A percentile compares a stretch with the other conserved stretches of the same genome.
Conservation (phyloP, 2,113 vertebrate genomes). For the Rattus rattus region DNA sequence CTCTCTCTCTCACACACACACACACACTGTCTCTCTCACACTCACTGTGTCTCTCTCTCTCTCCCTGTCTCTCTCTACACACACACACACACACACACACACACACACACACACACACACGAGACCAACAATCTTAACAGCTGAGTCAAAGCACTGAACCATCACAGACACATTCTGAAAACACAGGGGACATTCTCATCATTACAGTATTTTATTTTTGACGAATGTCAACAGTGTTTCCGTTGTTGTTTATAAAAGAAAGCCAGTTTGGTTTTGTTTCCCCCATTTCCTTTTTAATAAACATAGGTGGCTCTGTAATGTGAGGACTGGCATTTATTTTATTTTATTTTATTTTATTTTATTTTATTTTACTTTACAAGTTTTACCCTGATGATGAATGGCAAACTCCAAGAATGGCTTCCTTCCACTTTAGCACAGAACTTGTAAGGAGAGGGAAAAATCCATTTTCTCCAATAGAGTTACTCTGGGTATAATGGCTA, state of each 20-base stretch:
- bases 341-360: constrained; percentile 72
- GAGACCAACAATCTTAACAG: constrained; percentile 55
- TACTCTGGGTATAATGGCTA: rapidly evolving
- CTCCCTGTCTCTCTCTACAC: neutral
- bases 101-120: neutral
- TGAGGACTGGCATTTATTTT: constrained; percentile 45
- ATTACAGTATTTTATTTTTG: constrained; percentile 49
- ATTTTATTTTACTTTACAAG: constrained; percentile 60
- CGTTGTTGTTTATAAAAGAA: constrained; percentile 19
- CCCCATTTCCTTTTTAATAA: constrained; percentile 54
- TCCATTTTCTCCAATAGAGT: neutral
- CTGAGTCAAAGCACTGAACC: constrained; percentile 47
- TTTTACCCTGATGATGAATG: neutral
- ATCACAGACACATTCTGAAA: constrained; percentile 60
- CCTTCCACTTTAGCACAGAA: constrained; percentile 15
- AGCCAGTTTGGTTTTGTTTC: neutral
- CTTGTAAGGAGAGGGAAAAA: neutral
- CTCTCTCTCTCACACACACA: neutral
- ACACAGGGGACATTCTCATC: constrained; percentile 31
- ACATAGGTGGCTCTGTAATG: constrained; percentile 21
- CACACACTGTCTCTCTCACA: neutral
- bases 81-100: neutral
- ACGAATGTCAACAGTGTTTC: constrained; percentile 46
- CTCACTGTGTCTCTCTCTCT: too few relatives aligned
- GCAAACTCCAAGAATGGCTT: constrained; percentile 38